Evolutionary conservation across 1,140 invertebrate genomes (phyloP).

Genomic region (Atta cephalotes): DNA sequence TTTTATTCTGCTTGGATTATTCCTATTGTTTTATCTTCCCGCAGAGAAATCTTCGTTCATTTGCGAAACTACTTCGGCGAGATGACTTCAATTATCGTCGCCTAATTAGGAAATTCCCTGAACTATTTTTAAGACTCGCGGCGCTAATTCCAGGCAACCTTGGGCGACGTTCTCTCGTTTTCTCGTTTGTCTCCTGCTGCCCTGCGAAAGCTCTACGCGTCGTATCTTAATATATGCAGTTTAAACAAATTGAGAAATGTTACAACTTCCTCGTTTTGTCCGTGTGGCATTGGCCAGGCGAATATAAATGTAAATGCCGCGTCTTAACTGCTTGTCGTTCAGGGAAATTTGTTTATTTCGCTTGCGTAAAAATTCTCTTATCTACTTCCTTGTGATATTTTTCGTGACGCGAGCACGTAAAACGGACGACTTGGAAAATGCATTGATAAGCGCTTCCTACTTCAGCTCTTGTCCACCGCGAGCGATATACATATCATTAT

Average conservation of each 20-base stretch:
- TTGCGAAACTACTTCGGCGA: not conserved
- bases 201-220: not conserved
- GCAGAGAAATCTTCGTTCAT: not conserved
- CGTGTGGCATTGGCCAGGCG: slow-evolving; percentile 3
- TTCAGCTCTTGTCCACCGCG: not conserved
- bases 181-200: not conserved
- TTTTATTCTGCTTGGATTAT: not conserved
- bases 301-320: slow-evolving; percentile 7
- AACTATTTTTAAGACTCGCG: slow-evolving; percentile 23
- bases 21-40: not conserved
- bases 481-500: not conserved
- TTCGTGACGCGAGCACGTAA: slow-evolving; percentile 30
- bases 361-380: slow-evolving; percentile 45
- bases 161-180: not conserved
- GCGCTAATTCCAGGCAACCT: slow-evolving; percentile 22
- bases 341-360: slow-evolving; percentile 40
- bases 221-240: slow-evolving; percentile 27
- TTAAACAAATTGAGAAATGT: slow-evolving; percentile 47
- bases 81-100: slow-evolving; percentile 7
- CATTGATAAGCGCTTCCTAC: slow-evolving; percentile 33
- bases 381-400: slow-evolving; percentile 19
- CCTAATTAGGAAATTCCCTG: slow-evolving; percentile 34
- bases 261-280: slow-evolving; percentile 26
- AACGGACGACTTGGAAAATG: slow-evolving; percentile 23
- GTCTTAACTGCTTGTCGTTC: slow-evolving; percentile 5